Evolutionary conservation across 2,797 vertebrate genomes (phyloP).

Genomic region (Monodelphis domestica): DNA sequence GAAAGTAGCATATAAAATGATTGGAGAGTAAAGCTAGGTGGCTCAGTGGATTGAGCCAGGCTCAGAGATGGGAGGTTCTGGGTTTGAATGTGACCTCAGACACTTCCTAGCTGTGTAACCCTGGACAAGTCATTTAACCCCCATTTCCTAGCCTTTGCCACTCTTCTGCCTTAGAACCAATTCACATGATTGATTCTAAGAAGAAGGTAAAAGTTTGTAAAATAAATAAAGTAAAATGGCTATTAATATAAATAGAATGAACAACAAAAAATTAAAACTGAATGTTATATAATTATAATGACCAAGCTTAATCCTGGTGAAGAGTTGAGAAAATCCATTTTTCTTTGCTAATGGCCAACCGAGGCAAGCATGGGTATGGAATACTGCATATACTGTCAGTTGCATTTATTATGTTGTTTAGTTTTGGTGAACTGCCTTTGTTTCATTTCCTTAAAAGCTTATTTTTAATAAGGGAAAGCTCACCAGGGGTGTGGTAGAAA

Average conservation of each 20-base stretch:
- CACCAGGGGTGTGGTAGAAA: too few relatives aligned
- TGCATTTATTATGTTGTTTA: not conserved
- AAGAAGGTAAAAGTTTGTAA: too few relatives aligned
- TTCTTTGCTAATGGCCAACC: not conserved
- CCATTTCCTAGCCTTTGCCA: too few relatives aligned
- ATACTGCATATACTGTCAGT: not conserved
- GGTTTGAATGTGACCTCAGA: too few relatives aligned
- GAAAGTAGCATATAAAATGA: not conserved
- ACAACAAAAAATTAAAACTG: not conserved
- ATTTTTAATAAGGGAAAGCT: not conserved
- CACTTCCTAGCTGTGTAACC: too few relatives aligned
- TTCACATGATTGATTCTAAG: too few relatives aligned
- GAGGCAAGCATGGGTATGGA: not conserved
- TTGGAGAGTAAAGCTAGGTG: too few relatives aligned
- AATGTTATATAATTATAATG: not conserved
- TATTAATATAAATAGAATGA: not conserved
- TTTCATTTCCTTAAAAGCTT: not conserved
- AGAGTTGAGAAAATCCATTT: not conserved
- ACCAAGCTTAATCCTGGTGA: not conserved
- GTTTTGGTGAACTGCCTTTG: not conserved
- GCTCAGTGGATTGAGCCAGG: too few relatives aligned
- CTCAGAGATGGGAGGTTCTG: too few relatives aligned
- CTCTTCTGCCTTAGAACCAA: too few relatives aligned
- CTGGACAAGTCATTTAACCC: too few relatives aligned
- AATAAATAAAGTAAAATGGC: not conserved